Conservation (phyloP, 92 coral and sea anemone species). For the Actinernus sp. region DNA sequence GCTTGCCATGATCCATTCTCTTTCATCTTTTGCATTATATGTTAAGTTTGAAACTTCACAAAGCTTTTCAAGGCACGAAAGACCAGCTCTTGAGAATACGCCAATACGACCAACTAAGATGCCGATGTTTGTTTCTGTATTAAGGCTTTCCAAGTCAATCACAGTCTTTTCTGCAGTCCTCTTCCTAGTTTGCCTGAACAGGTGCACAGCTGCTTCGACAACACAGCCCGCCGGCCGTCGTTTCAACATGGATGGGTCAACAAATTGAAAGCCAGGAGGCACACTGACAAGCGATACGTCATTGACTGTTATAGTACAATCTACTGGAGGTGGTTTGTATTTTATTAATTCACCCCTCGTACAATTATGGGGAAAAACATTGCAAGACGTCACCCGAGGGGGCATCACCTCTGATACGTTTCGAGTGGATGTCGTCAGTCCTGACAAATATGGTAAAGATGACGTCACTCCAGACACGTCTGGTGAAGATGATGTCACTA, state of each 20-base stretch:
- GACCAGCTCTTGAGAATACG: conserved; percentile 1
- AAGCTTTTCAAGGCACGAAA: no score
- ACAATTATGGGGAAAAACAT: background rate
- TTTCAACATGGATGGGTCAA: background rate
- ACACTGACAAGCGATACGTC: background rate
- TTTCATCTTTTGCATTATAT: background rate
- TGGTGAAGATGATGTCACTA: no score
- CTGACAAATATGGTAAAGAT: no score
- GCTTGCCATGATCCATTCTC: background rate
- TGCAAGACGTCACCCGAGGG: background rate
- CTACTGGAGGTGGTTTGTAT: background rate
- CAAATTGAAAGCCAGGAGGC: conserved; percentile 2
- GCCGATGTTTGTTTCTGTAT: conserved; percentile 1
- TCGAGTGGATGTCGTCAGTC: no score
- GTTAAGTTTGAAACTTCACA: no score
- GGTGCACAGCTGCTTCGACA: background rate
- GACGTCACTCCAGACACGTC: no score
- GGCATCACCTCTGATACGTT: no score
- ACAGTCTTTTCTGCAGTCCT: background rate
- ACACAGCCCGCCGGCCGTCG: background rate
- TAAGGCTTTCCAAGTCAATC: background rate
- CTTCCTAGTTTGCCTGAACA: background rate
- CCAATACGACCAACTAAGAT: conserved; percentile 5
- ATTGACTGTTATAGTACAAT: background rate
- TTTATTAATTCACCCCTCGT: conserved; percentile 3